Base-by-base conservation (phyloP, 2,888 invertebrate species). In the Machimus rusticus region DNA sequence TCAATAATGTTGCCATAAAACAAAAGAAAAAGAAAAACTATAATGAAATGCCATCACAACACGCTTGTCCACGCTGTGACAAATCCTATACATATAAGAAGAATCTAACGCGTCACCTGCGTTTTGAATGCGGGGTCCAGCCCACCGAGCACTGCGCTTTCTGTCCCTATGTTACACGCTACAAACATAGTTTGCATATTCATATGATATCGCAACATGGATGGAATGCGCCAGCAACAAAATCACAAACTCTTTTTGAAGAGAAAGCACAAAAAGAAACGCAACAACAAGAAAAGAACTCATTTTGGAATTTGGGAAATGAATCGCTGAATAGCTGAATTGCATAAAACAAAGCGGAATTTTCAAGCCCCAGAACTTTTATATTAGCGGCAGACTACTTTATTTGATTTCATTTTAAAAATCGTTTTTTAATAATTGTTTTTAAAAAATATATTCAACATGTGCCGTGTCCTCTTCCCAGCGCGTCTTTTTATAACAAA, bases 1-100 rank as follows among this genome's bases (percentile, higher is more conserved):
- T 93, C n/a, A 93, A 92, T 86, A 92, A 91, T 31, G 90, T 90
- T 57, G 91, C 89, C 1, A 88, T 89, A 81, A 88, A 55, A 16
- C 31, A 46, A 55, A 84, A 84, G n/a, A 57, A 66, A 84, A 81
- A 51, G 55, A 84, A 19, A 84, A 74, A 46, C 31, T n/a, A 74
- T 37, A 39, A 85, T 28, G 43, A 43, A 28, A 23, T 86, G 57
- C 78, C 86, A 86, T 86, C 57, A 23, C 78, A 78, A 84, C 92
- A 93, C 87, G 91, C 93, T 46, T 95, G 95, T 90, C 93, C 93
- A 0, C 93, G 93, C n/a, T 95, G 95, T 90, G 92, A 93, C 74
- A 94, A 94, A 90, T 92, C 92, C 74, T 95, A 95, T 90, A 94
- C 94, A 76, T 94, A 94, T 91, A 93, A 94, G 88, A 93, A 94